Evolutionary conservation across 1,140 invertebrate species (phyloP), one percentile per base, ranked within the genome.

Genomic region (Trichogramma pretiosum): DNA sequence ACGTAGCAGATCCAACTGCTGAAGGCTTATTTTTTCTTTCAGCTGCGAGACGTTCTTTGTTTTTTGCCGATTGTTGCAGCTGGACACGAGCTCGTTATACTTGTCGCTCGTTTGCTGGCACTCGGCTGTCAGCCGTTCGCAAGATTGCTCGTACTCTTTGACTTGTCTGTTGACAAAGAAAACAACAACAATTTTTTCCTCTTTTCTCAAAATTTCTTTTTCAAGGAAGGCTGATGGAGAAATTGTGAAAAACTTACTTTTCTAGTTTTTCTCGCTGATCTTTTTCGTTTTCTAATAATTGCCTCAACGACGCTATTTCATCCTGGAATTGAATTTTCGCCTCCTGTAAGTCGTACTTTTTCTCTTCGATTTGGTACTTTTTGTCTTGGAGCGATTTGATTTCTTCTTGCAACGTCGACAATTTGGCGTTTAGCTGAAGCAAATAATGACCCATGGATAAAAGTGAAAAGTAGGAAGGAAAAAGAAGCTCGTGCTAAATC

Each of bases 11-110:
- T 62, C 60, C 7, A 33, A 26, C 22, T 60, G 58, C 24, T 62
- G 60, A 4, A 40, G 23, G 47, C 64, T 73, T 42, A 67, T 73
- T 60, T 82, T 79, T 14, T 74, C 70, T 62, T 83, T 84, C 24
- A 85, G 58, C 52, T 80, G 77, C 3, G 67, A 61, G 9, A 84
- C 60, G 49, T 83, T 77, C 47, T 80, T 79, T 22, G 83, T 81
- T 57, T 80, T 82, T 56, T 84, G 81, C 49, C 77, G 81, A 44
- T 78, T 74, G 57, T 84, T 85, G 46, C 82, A 78, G 56, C 84
- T 79, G 3, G 79, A 80, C 7, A 84, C 58, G 38, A 81, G 58
- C 46, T 78, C 71, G 1, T 76, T 76, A 59, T 82, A 82, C 54
- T 81, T 77, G 33, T 71, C 59, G 14, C 71, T 70, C 23, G 82